Conservation (phyloP, 2,888 invertebrate species). For the Phymatocera aterrima region DNA sequence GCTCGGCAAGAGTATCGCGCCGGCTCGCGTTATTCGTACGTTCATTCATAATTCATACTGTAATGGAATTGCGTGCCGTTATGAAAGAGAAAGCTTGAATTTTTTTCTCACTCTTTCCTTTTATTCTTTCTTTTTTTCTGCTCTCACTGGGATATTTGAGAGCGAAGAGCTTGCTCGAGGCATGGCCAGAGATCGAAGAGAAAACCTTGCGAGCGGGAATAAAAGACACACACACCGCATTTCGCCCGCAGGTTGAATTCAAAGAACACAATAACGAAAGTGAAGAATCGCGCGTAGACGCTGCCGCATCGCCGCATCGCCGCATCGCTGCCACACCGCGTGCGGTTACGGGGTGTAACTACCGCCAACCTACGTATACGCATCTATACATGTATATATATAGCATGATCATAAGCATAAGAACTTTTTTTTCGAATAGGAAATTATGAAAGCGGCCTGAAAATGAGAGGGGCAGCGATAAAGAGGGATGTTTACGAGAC, state of each 20-base stretch:
- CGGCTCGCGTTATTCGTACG: neutral
- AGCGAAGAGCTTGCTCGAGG: neutral
- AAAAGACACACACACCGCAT: constrained; percentile 9
- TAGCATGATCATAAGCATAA: no score
- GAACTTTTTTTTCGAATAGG: constrained; percentile 66
- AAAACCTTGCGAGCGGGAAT: constrained; percentile 21
- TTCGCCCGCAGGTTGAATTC: neutral
- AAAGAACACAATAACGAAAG: neutral
- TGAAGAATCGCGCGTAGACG: constrained; percentile 11
- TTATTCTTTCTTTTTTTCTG: neutral
- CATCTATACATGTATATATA: neutral
- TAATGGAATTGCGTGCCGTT: constrained; percentile 38
- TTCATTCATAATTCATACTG: constrained; percentile 35
- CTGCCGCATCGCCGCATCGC: neutral
- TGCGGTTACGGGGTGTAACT: no score
- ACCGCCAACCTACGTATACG: neutral
- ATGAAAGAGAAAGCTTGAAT: constrained; percentile 29
- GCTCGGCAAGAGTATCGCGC: neutral
- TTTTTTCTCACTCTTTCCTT: neutral
- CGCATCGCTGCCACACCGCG: neutral
- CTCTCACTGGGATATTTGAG: neutral
- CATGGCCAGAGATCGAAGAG: constrained; percentile 45
- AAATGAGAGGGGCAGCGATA: constrained; percentile 70
- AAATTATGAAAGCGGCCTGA: constrained; percentile 70
- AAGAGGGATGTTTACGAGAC: constrained; percentile 73